These are phyloP conservation scores for Borostomias antarcticus DNA, from an alignment of 2,797 vertebrate species.

Conservation along the genomic window DNA sequence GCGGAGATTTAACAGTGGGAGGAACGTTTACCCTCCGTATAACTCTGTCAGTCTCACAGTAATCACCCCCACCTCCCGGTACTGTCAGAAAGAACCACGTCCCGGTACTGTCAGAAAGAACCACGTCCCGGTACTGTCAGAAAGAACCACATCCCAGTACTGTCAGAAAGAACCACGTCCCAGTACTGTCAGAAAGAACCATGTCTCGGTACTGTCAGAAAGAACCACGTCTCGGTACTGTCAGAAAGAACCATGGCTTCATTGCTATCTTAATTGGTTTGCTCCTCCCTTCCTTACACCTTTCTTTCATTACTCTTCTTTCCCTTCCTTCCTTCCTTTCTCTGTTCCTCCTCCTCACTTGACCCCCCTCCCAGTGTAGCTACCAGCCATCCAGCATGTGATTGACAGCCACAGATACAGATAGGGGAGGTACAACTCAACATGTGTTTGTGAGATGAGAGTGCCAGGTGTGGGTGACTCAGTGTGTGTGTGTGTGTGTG, in stretches of 20 bases:
- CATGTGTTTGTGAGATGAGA: constrained; percentile 9
- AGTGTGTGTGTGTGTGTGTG: constrained; percentile 13
- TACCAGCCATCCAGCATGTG: too few relatives aligned
- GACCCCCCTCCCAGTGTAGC: not conserved
- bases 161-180: not conserved
- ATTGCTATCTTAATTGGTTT: too few relatives aligned
- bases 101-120: too few relatives aligned
- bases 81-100: too few relatives aligned
- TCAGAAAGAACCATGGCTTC: not conserved
- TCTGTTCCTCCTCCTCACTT: not conserved
- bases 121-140: too few relatives aligned
- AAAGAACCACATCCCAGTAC: too few relatives aligned
- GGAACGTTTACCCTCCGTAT: too few relatives aligned
- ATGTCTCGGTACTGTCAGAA: not conserved
- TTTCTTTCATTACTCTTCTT: not conserved
- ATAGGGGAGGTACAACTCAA: not conserved
- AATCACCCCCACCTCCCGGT: too few relatives aligned
- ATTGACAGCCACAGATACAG: not conserved
- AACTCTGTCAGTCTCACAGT: too few relatives aligned
- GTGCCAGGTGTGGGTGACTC: constrained; percentile 14
- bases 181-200: not conserved
- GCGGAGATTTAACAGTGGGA: too few relatives aligned
- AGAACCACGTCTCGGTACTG: not conserved
- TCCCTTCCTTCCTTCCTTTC: not conserved
- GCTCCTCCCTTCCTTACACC: not conserved